Evolutionary conservation across 2,888 invertebrate species (phyloP).

Genomic region (Caenorhabditis japonica): DNA sequence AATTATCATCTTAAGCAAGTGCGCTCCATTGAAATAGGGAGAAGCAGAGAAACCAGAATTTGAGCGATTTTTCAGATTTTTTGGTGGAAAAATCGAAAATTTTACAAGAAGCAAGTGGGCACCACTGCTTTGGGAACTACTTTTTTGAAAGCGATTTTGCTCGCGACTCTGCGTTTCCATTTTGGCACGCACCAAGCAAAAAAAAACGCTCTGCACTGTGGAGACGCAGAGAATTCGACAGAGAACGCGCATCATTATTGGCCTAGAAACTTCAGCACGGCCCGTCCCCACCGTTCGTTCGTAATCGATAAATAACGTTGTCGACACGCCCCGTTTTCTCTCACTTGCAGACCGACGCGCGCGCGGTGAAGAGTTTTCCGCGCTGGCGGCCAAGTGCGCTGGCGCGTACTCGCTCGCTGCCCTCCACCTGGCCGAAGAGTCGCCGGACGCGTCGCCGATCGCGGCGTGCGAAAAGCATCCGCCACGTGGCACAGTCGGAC

Average conservation of each 20-base stretch:
- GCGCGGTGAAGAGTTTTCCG: conserved; percentile 60
- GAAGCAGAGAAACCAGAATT: too few relatives aligned
- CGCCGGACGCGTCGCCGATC: conserved; percentile 40
- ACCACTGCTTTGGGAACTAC: too few relatives aligned
- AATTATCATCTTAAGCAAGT: too few relatives aligned
- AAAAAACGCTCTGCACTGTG: conserved; percentile 6
- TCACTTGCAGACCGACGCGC: conserved; percentile 49
- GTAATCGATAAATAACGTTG: too few relatives aligned
- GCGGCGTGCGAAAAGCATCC: conserved; percentile 7
- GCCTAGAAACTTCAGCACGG: too few relatives aligned
- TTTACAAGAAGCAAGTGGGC: too few relatives aligned
- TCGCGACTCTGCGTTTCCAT: conserved; percentile 4
- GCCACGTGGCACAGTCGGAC: conserved; percentile 40
- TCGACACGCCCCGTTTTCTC: background rate
- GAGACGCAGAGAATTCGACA: too few relatives aligned
- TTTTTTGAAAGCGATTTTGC: too few relatives aligned
- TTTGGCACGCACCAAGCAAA: conserved; percentile 16
- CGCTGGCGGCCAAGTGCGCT: conserved; percentile 64
- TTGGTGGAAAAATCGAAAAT: too few relatives aligned
- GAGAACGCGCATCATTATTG: background rate
- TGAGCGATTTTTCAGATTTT: too few relatives aligned
- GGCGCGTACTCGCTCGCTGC: conserved; percentile 66
- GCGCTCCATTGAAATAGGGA: too few relatives aligned
- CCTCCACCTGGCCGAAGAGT: conserved; percentile 58
- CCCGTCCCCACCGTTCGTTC: too few relatives aligned